Base-by-base conservation (phyloP, 2,113 vertebrate species). In the Heptranchias perlo region DNA sequence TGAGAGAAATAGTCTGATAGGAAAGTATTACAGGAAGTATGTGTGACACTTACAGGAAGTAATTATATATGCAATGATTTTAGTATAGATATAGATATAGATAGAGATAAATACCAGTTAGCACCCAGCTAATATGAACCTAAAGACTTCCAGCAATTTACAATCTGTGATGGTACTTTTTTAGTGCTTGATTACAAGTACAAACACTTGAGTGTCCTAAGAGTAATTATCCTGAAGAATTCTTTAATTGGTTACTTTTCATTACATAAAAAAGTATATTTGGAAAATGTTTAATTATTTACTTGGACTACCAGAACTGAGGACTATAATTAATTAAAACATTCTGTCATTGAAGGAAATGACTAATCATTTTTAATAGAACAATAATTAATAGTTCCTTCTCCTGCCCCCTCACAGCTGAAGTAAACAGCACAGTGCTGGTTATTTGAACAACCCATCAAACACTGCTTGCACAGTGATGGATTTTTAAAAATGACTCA, bases 171-270 rank as follows among this genome's bases (percentile, higher is more conserved):
- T 82, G 10, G 84, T 3, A 28, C 52, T 86, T 3, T 25, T 25
- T 86, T 11, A 25, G 39, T 86, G 18, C 44, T 82, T 52, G 44
- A 87, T 87, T 52, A 47, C 84, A 87, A 49, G 84, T 25, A 47
- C 84, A 87, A 52, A 52, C 25, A 87, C 3, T 18, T 21, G 4
- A 21, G 44, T 87, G 47, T 86, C 23, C 82, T 4, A 49, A 49
- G 21, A 86, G 47, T 49, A 86, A 82, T 49, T 87, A 87, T 28
- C 14, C 3, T 82, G 23, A 87, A 47, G 28, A 87, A 28, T 87
- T 25, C 44, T 87, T 87, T 87, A 49, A 87, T 87, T 87, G 44
- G 47, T 87, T 87, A 87, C 44, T 8, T 87, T 87, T 87, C 84
- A 87, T 25, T 10, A 28, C 10, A 28, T 28, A 49, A 52, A 49